Percentiles rank a stretch among this genome's conserved stretches.
Evolutionary conservation across 2,888 invertebrate genomes (phyloP).

Genomic region (Luperina nickerlii): DNA sequence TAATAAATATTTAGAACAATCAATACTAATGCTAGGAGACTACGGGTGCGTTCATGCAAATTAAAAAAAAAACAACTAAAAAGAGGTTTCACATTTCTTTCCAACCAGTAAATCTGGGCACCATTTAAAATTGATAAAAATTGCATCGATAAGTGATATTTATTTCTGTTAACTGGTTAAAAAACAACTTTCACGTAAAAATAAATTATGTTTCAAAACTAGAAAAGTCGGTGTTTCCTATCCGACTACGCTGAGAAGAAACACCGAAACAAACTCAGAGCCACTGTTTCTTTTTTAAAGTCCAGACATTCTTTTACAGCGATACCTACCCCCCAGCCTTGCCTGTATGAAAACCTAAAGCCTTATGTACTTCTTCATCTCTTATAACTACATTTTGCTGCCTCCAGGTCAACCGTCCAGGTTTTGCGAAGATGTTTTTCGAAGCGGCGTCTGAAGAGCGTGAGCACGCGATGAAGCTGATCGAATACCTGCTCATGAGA

Average conservation of each 20-base stretch:
- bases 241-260: too few species aligned
- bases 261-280: too few species aligned
- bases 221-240: too few species aligned
- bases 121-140: neutral
- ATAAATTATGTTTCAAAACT: too few species aligned
- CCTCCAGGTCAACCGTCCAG: constrained; percentile 93
- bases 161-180: too few species aligned
- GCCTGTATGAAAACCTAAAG: neutral
- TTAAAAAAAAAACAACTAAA: neutral
- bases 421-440: constrained; percentile 96
- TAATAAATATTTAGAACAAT: constrained; percentile 29
- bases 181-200: too few species aligned
- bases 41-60: constrained; percentile 23
- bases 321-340: too few species aligned
- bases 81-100: neutral
- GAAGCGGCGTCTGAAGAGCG: constrained; percentile 96
- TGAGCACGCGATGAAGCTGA: constrained; percentile 96
- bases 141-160: too few species aligned
- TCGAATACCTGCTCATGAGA: constrained; percentile 96
- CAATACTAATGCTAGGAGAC: neutral
- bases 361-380: neutral
- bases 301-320: neutral
- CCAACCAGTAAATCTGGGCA: neutral
- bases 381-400: neutral
- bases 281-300: too few species aligned